Percentiles rank a stretch among this genome's conserved stretches.
These are phyloP conservation scores for Spea hammondii DNA, from an alignment of 2,797 vertebrate genomes.

Conservation along the genomic window DNA sequence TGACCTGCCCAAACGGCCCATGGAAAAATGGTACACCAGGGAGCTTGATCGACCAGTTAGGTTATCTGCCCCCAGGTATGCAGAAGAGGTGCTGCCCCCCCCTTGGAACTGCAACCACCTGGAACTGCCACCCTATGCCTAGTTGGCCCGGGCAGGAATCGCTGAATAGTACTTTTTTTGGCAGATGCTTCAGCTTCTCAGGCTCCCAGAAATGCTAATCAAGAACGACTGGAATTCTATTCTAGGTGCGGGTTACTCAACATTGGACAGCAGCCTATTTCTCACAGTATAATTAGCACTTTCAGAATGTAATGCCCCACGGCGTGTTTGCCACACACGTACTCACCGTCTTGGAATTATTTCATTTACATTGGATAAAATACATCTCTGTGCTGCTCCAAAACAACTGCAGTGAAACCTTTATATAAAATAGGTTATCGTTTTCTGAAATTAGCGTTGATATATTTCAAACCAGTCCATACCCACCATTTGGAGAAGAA, in stretches of 20 bases:
- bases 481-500: no score
- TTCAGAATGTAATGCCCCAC: conserved; percentile 30
- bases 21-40: no score
- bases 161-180: not conserved
- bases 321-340: conserved; percentile 19
- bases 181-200: conserved; percentile 16
- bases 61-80: not conserved
- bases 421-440: no score
- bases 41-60: not conserved
- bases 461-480: no score
- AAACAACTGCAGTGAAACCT: no score
- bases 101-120: no score
- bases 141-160: not conserved
- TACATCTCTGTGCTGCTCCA: no score
- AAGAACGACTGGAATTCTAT: conserved; percentile 1
- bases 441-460: no score
- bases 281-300: conserved; percentile 42
- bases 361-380: no score
- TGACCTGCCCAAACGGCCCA: no score
- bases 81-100: no score
- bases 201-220: conserved; percentile 35
- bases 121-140: no score
- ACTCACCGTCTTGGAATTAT: not conserved
- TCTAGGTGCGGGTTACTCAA: conserved; percentile 35
- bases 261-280: conserved; percentile 29